phyloP scores from a whole-genome alignment of 2,113 vertebrate genomes.

The Recurvirostra avosetta region DNA sequence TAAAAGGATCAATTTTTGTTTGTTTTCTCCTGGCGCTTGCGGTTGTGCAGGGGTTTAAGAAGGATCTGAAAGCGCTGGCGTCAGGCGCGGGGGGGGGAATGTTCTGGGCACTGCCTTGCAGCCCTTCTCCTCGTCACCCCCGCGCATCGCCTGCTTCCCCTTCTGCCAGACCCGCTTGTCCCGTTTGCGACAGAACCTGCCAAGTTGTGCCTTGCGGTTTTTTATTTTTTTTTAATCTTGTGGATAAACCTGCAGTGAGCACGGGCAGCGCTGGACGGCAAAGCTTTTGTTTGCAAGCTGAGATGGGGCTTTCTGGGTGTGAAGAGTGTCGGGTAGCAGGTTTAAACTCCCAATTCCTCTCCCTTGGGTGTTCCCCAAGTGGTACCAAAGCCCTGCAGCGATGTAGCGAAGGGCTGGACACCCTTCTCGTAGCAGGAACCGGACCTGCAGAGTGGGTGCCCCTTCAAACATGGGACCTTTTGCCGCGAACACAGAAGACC shows the following conservation, averaged over 20 bases:
- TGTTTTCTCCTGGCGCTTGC: neutral
- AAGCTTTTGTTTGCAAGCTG: neutral
- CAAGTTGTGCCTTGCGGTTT: neutral
- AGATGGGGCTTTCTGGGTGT: neutral
- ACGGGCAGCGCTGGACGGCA: fast-evolving
- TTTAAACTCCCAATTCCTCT: neutral
- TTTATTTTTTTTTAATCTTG: neutral
- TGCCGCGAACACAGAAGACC: neutral
- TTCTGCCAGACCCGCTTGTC: neutral
- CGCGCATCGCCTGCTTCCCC: neutral
- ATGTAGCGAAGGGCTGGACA: neutral
- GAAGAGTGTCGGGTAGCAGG: neutral
- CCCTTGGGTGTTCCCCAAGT: neutral
- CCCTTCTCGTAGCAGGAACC: neutral
- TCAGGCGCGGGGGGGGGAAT: fast-evolving
- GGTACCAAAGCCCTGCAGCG: neutral
- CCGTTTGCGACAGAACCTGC: neutral
- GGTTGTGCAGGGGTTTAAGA: neutral
- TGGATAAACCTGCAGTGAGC: neutral
- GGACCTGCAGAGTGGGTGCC: neutral
- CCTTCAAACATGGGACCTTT: neutral
- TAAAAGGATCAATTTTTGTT: neutral
- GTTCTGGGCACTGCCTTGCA: neutral
- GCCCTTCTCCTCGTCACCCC: neutral
- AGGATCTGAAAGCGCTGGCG: neutral